phyloP scores from a whole-genome alignment of 2,797 vertebrate genomes.

The Aplochiton taeniatus region DNA sequence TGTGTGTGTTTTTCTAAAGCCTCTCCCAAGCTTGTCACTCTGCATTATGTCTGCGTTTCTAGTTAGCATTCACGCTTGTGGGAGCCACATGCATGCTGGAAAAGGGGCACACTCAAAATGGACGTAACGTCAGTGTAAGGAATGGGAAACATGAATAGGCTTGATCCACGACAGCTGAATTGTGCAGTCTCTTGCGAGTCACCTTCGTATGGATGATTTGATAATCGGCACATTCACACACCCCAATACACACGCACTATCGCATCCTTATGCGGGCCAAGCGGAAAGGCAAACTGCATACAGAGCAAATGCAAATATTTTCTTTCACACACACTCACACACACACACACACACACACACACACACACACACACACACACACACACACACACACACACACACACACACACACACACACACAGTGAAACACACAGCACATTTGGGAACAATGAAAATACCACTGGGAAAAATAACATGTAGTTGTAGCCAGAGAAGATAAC shows the following conservation, averaged over 20 bases:
- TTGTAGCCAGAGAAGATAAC: not conserved
- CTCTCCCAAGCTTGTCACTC: constrained; percentile 52
- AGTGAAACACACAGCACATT: not conserved
- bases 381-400: not conserved
- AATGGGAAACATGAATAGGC: constrained; percentile 43
- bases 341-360: constrained; percentile 34
- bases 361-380: constrained; percentile 25
- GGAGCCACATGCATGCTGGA: constrained; percentile 46
- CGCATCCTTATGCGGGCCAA: constrained; percentile 1
- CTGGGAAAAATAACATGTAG: not conserved
- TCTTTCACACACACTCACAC: not conserved
- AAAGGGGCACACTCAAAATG: constrained; percentile 55
- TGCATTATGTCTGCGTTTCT: constrained; percentile 46
- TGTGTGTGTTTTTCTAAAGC: constrained; percentile 36
- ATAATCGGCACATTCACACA: constrained; percentile 62
- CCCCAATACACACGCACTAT: constrained; percentile 14
- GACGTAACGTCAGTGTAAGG: constrained; percentile 51
- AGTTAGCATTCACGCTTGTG: constrained; percentile 33
- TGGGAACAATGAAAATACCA: not conserved
- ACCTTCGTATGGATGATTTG: constrained; percentile 64
- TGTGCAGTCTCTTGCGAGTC: constrained; percentile 51
- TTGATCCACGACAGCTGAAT: constrained; percentile 40
- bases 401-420: not conserved
- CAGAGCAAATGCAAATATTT: too few relatives aligned
- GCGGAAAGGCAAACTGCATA: too few relatives aligned